These are phyloP conservation scores for Trachops cirrhosus DNA, from an alignment of 2,797 vertebrate genomes.

Conservation along the genomic window DNA sequence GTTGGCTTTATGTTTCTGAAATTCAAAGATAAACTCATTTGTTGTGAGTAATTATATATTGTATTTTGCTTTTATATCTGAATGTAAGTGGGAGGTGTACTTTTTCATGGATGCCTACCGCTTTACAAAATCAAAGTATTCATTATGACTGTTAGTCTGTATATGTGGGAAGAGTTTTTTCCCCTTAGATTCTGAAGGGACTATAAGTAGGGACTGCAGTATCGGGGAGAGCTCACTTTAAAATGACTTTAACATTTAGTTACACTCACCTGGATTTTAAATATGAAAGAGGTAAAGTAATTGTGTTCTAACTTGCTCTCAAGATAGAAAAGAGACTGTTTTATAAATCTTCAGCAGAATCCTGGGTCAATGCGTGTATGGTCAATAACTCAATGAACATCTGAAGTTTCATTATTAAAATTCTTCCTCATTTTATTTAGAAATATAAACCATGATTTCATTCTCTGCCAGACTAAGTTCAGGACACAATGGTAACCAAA, in stretches of 20 bases:
- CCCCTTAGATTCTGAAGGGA: background rate
- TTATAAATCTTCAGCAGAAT: background rate
- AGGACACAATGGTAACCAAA: background rate
- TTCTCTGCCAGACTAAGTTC: background rate
- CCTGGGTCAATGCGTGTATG: background rate
- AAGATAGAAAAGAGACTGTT: background rate
- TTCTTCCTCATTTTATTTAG: background rate
- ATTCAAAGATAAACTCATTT: conserved; percentile 9
- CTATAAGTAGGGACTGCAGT: background rate
- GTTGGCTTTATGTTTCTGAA: background rate
- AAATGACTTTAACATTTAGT: background rate
- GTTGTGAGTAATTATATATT: conserved; percentile 3
- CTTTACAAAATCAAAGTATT: background rate
- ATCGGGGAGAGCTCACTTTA: background rate
- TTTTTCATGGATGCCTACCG: background rate
- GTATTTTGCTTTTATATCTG: background rate
- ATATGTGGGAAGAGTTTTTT: background rate
- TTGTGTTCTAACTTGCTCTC: background rate
- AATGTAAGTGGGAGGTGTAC: background rate
- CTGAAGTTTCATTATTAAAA: background rate
- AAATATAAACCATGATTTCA: background rate
- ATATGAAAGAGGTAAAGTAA: background rate
- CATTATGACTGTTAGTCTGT: background rate
- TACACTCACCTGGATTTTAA: background rate
- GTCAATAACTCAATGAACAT: background rate